Conservation (phyloP, 2,113 vertebrate species). For the Apteryx owenii region DNA sequence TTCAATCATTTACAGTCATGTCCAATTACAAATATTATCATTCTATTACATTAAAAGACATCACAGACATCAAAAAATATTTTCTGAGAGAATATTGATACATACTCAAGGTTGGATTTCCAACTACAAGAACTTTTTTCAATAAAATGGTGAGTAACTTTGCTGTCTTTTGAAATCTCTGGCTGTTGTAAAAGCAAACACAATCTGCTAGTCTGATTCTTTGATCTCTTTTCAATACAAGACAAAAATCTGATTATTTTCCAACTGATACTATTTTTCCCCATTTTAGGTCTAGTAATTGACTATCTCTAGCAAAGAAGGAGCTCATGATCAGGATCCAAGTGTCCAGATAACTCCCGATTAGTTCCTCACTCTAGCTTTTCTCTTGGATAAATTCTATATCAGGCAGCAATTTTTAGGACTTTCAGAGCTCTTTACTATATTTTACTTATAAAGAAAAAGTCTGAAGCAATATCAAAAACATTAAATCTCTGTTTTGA, state of each 20-base stretch:
- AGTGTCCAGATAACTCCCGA: no score
- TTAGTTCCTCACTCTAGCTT: no score
- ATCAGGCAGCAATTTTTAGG: no score
- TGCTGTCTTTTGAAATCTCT: neutral
- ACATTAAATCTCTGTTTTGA: neutral
- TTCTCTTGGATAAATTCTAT: no score
- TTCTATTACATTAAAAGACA: neutral
- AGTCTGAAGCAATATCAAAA: neutral
- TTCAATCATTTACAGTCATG: neutral
- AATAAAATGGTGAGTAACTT: neutral
- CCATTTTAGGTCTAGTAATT: neutral
- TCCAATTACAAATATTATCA: neutral
- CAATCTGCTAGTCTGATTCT: neutral
- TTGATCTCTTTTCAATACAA: neutral
- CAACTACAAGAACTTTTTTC: fast-evolving
- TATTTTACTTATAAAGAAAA: neutral
- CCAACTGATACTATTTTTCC: fast-evolving
- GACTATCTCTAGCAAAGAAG: no score
- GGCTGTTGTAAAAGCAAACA: neutral
- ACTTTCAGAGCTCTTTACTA: no score
- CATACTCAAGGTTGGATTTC: neutral
- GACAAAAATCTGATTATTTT: neutral
- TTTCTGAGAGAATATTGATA: neutral
- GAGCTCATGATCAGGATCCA: no score
- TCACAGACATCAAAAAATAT: neutral